These are phyloP conservation scores for Solea senegalensis DNA, from an alignment of 2,113 vertebrate genomes.

Conservation along the genomic window DNA sequence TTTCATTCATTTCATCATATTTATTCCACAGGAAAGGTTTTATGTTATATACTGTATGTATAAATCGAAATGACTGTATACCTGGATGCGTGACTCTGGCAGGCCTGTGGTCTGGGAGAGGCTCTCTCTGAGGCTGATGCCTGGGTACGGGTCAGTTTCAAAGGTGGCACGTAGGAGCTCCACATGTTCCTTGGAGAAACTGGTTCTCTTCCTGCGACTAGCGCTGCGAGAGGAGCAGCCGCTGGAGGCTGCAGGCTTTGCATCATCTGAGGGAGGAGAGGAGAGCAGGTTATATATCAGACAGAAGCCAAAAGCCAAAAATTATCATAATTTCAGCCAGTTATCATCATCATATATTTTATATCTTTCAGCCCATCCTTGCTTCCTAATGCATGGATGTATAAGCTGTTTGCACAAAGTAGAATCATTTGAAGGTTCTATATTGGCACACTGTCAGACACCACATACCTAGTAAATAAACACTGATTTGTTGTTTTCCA, in stretches of 20 bases:
- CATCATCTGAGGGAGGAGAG: conserved; percentile 54
- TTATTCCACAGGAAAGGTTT: background rate
- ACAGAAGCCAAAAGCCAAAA: background rate
- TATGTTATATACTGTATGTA: background rate
- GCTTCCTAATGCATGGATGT: too few relatives aligned
- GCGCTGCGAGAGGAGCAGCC: conserved; percentile 59
- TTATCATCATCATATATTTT: too few relatives aligned
- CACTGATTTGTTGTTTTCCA: too few relatives aligned
- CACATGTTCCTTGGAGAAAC: conserved; percentile 82
- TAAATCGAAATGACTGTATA: conserved; percentile 24
- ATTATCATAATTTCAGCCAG: accelerated
- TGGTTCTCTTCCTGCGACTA: conserved; percentile 82
- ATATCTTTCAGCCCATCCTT: too few relatives aligned
- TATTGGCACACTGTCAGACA: background rate
- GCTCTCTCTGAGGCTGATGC: conserved; percentile 80
- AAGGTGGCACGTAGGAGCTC: conserved; percentile 77
- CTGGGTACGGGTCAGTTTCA: conserved; percentile 80
- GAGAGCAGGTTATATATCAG: conserved; percentile 7
- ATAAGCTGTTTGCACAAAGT: too few relatives aligned
- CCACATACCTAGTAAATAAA: background rate
- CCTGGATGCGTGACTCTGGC: conserved; percentile 83
- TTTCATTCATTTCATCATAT: background rate
- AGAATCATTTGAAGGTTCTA: too few relatives aligned
- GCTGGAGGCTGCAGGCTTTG: conserved; percentile 32
- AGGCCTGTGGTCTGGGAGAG: conserved; percentile 80